phyloP scores from a whole-genome alignment of 2,888 invertebrate genomes.

The Eumerus sabulonum region DNA sequence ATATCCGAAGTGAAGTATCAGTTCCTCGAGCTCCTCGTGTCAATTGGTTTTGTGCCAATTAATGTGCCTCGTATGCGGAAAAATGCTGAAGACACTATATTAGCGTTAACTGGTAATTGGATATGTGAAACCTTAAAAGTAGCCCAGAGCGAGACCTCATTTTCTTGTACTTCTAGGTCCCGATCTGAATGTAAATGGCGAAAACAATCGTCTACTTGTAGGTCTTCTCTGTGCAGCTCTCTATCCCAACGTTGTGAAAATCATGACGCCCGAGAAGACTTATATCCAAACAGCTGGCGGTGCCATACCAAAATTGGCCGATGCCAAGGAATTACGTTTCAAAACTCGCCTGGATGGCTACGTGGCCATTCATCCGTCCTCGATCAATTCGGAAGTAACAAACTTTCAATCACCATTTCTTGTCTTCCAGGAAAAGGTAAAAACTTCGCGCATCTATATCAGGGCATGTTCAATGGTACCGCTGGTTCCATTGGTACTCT shows the following conservation, averaged over 20 bases:
- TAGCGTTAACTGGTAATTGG: conserved; percentile 82
- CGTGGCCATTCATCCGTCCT: conserved; percentile 88
- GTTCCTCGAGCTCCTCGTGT: conserved; percentile 85
- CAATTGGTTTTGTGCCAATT: conserved; percentile 89
- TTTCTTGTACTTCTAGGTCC: conserved; percentile 69
- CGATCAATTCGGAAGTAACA: conserved; percentile 84
- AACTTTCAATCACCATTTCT: conserved; percentile 87
- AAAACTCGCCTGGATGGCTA: conserved; percentile 87
- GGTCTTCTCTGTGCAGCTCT: conserved; percentile 94
- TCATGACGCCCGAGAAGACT: conserved; percentile 87
- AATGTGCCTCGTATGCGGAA: conserved; percentile 81
- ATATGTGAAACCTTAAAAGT: no score
- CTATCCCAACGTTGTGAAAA: conserved; percentile 95
- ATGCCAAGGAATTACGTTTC: conserved; percentile 86
- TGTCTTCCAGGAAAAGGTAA: conserved; percentile 91
- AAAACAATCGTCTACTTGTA: conserved; percentile 86
- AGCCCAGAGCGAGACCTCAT: no score
- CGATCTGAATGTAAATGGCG: conserved; percentile 86
- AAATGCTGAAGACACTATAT: conserved; percentile 81
- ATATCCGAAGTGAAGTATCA: conserved; percentile 93
- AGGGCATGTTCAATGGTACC: conserved; percentile 91
- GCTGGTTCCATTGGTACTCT: conserved; percentile 85
- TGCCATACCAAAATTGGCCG: conserved; percentile 85
- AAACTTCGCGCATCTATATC: conserved; percentile 88
- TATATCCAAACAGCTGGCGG: conserved; percentile 87